A percentile compares a stretch with the other conserved stretches of the same genome.
Evolutionary conservation across 92 coral and sea anemone species (phyloP).

Genomic region (Epizoanthus scotinus): DNA sequence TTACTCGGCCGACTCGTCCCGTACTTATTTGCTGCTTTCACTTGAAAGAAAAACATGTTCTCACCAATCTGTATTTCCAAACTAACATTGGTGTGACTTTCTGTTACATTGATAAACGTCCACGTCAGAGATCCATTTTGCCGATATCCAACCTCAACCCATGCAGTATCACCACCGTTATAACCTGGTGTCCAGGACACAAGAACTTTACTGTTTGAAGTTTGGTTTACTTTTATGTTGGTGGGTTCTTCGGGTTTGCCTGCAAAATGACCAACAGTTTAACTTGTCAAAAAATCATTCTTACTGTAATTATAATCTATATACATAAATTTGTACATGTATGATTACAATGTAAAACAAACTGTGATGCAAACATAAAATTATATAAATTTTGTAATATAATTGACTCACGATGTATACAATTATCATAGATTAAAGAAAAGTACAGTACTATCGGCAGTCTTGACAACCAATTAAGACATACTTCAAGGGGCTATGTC

Average conservation of each 20-base stretch:
- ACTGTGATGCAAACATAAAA: too few species aligned
- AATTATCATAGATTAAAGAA: too few species aligned
- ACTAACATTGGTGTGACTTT: slow-evolving; percentile 45
- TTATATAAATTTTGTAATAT: too few species aligned
- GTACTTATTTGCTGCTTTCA: slow-evolving; percentile 72
- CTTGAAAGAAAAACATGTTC: slow-evolving; percentile 50
- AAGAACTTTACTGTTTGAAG: slow-evolving; percentile 44
- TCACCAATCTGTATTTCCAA: slow-evolving; percentile 50
- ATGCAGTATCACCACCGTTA: slow-evolving; percentile 57
- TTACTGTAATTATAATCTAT: too few species aligned
- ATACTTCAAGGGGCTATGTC: too few species aligned
- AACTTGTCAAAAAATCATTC: neutral
- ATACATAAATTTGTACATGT: too few species aligned
- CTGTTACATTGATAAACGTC: slow-evolving; percentile 38
- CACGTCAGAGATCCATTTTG: slow-evolving; percentile 42
- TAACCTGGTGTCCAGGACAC: slow-evolving; percentile 82
- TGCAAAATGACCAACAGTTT: slow-evolving; percentile 7
- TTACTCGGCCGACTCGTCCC: slow-evolving; percentile 57
- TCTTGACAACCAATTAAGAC: neutral
- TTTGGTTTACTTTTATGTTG: slow-evolving; percentile 53
- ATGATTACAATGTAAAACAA: neutral
- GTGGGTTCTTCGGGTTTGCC: slow-evolving; percentile 83
- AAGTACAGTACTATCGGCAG: too few species aligned
- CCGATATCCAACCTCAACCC: slow-evolving; percentile 58
- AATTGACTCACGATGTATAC: too few species aligned